phyloP scores from a whole-genome alignment of 2,113 vertebrate species.

The Neolamprologus cancellatus region DNA sequence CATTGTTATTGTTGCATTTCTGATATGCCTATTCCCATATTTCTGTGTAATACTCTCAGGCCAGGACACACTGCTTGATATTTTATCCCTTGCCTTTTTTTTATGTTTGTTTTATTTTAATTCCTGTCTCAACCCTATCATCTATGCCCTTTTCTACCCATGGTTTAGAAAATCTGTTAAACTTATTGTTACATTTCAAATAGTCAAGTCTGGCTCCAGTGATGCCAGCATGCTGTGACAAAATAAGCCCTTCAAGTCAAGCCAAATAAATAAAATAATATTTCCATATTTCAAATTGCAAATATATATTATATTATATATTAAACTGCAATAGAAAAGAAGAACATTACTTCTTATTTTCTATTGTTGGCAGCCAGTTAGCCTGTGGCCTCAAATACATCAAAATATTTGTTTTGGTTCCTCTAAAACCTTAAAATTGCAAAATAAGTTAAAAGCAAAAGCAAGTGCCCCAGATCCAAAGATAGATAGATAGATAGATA shows the following conservation, averaged over 20 bases:
- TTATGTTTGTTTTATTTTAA: neutral
- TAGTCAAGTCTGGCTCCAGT: neutral
- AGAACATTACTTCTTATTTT: neutral
- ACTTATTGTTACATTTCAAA: neutral
- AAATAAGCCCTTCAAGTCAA: neutral
- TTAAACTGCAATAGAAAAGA: neutral
- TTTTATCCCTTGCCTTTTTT: neutral
- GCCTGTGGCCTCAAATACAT: neutral
- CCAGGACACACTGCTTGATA: neutral
- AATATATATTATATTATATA: neutral
- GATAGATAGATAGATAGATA: fast-evolving
- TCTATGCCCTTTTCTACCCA: neutral
- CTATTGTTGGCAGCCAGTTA: neutral
- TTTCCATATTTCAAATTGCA: neutral
- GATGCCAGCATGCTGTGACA: neutral
- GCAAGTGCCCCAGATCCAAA: neutral
- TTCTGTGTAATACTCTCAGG: neutral
- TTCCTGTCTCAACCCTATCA: neutral
- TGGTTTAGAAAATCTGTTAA: neutral
- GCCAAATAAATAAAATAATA: neutral
- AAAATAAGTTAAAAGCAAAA: neutral
- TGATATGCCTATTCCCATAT: neutral
- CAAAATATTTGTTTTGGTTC: neutral
- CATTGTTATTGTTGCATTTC: neutral
- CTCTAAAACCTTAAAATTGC: neutral